Conservation (phyloP, 1,140 invertebrate species). For the Vanessa atalanta region DNA sequence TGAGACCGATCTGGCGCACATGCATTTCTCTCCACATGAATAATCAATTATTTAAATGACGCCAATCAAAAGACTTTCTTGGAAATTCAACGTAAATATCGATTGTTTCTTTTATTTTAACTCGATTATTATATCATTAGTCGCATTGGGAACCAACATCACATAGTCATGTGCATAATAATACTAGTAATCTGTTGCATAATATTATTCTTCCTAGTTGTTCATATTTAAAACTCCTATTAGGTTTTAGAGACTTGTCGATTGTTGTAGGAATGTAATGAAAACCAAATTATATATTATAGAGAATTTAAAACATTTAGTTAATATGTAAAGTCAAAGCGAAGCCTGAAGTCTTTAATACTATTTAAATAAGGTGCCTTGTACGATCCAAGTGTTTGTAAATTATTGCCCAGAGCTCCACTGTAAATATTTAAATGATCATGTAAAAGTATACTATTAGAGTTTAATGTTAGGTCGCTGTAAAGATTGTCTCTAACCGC, state of each 20-base stretch:
- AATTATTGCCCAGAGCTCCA: slow-evolving; percentile 76
- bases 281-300: slow-evolving; percentile 81
- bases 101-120: slow-evolving; percentile 49
- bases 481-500: slow-evolving; percentile 63
- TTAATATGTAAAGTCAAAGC: slow-evolving; percentile 79
- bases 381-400: slow-evolving; percentile 75
- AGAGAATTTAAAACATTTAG: slow-evolving; percentile 79
- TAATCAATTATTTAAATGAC: slow-evolving; percentile 78
- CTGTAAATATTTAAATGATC: slow-evolving; percentile 77
- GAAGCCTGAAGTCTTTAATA: slow-evolving; percentile 76
- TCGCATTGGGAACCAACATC: slow-evolving; percentile 58
- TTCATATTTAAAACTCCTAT: slow-evolving; percentile 80
- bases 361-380: slow-evolving; percentile 79
- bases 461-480: slow-evolving; percentile 66
- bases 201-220: slow-evolving; percentile 80
- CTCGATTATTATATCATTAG: slow-evolving; percentile 32
- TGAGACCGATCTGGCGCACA: slow-evolving; percentile 71
- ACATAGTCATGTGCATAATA: slow-evolving; percentile 48
- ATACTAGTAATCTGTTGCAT: slow-evolving; percentile 76
- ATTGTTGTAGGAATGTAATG: slow-evolving; percentile 79
- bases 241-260: slow-evolving; percentile 75
- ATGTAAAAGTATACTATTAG: slow-evolving; percentile 78
- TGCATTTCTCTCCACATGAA: slow-evolving; percentile 76
- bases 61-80: slow-evolving; percentile 70
- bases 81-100: slow-evolving; percentile 51